These are phyloP conservation scores for Agrypnia vestita DNA, from an alignment of 1,140 invertebrate genomes.

Conservation along the genomic window DNA sequence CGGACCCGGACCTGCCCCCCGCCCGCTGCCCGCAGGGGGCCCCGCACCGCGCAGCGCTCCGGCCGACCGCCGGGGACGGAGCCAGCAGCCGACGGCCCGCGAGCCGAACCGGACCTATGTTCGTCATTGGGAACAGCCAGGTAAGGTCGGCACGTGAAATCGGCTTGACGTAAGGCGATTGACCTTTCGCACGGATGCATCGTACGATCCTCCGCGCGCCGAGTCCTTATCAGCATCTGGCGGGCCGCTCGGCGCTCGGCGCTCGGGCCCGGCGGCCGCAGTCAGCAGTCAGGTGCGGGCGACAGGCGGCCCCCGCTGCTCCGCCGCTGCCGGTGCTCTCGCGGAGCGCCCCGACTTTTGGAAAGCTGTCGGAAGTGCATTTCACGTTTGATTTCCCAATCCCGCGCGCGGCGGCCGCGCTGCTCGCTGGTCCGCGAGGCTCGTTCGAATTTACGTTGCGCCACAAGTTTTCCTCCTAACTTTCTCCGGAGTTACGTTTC, in stretches of 20 bases:
- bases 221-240: conserved; percentile 10
- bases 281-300: too few relatives aligned
- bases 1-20: conserved; percentile 10
- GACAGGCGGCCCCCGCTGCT: too few relatives aligned
- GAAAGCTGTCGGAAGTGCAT: conserved; percentile 25
- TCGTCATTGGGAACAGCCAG: conserved; percentile 45
- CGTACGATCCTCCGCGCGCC: conserved; percentile 21
- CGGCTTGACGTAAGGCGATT: conserved; percentile 47
- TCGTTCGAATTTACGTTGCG: not conserved
- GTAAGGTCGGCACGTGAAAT: conserved; percentile 55
- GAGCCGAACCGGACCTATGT: conserved; percentile 46
- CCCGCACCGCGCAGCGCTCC: not conserved
- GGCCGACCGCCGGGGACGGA: not conserved
- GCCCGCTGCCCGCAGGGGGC: not conserved
- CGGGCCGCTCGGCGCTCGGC: not conserved
- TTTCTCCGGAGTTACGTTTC: conserved; percentile 7
- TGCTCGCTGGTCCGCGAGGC: not conserved
- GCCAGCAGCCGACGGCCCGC: conserved; percentile 3
- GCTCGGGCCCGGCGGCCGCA: not conserved
- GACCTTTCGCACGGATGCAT: conserved; percentile 50
- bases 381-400: conserved; percentile 12
- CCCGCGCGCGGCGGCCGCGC: not conserved
- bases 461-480: conserved; percentile 10
- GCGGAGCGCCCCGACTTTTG: not conserved
- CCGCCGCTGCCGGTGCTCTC: not conserved